A percentile compares a stretch with the other conserved stretches of the same genome.
phyloP scores from a whole-genome alignment of 2,797 vertebrate species.

The Gambusia yucatana region DNA sequence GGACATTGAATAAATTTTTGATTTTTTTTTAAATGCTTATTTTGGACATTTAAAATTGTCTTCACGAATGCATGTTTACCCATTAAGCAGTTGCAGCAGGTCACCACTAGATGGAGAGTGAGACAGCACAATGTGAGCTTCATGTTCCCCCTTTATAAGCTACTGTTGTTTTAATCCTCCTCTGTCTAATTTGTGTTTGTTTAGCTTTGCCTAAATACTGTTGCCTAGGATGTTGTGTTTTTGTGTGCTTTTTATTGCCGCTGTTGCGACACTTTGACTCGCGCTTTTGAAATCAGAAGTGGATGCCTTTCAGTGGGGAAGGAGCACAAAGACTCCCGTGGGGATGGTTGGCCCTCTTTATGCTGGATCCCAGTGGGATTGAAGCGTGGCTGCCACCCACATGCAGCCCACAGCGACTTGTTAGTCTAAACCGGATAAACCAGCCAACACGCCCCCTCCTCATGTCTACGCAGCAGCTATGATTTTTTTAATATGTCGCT shows the following conservation, averaged over 20 bases:
- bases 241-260: background rate
- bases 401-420: slow-evolving; percentile 18
- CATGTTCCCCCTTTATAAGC: background rate
- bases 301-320: slow-evolving; percentile 32
- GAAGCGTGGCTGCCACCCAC: slow-evolving; percentile 55
- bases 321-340: slow-evolving; percentile 53
- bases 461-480: background rate
- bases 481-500: background rate
- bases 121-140: slow-evolving; percentile 54
- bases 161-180: slow-evolving; percentile 7
- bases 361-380: slow-evolving; percentile 52
- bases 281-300: slow-evolving; percentile 25
- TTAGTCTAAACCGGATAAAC: slow-evolving; percentile 19
- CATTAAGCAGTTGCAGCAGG: slow-evolving; percentile 43
- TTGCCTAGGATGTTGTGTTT: slow-evolving; percentile 4
- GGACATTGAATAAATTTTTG: background rate
- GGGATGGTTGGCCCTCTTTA: slow-evolving; percentile 68
- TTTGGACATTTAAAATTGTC: background rate
- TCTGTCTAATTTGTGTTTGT: background rate
- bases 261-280: background rate
- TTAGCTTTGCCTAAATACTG: slow-evolving; percentile 5
- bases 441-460: background rate
- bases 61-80: background rate
- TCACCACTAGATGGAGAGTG: slow-evolving; percentile 78
- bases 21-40: background rate